Percentiles rank a stretch among this genome's conserved stretches.
Evolutionary conservation across 2,888 invertebrate species (phyloP).

Genomic region (Hirudinaria manillensis): DNA sequence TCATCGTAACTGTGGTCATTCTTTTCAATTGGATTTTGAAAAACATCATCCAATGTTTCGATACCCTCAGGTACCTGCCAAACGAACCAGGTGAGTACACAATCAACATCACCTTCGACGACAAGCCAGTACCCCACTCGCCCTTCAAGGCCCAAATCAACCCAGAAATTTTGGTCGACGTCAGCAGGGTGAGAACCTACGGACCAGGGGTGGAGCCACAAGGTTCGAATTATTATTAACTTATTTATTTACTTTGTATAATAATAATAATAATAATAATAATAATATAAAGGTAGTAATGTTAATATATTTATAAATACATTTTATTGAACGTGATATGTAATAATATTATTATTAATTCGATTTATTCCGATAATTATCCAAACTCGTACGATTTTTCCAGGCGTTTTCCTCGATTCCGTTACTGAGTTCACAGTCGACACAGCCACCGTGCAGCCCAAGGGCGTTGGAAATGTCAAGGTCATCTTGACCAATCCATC

Average conservation of each 20-base stretch:
- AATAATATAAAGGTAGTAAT: no score
- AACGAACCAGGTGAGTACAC: constrained; percentile 52
- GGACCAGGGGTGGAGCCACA: constrained; percentile 53
- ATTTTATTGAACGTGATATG: no score
- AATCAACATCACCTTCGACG: constrained; percentile 52
- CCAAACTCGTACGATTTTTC: no score
- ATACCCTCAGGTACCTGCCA: constrained; percentile 46
- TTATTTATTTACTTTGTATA: no score
- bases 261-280: no score
- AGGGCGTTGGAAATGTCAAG: constrained; percentile 67
- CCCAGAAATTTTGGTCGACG: constrained; percentile 46
- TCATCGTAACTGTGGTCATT: neutral
- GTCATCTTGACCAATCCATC: constrained; percentile 74
- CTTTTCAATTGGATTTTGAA: neutral
- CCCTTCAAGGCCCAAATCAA: constrained; percentile 51
- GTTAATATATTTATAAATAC: no score
- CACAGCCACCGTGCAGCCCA: constrained; percentile 65
- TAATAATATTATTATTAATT: no score
- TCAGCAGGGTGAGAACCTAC: constrained; percentile 49
- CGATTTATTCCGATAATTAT: no score
- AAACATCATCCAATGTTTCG: neutral
- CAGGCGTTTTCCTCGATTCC: constrained; percentile 70
- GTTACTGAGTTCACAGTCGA: constrained; percentile 76
- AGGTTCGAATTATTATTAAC: constrained; percentile 42
- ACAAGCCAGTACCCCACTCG: constrained; percentile 50